Conservation (phyloP, 1,140 invertebrate species). For the Manduca sexta region DNA sequence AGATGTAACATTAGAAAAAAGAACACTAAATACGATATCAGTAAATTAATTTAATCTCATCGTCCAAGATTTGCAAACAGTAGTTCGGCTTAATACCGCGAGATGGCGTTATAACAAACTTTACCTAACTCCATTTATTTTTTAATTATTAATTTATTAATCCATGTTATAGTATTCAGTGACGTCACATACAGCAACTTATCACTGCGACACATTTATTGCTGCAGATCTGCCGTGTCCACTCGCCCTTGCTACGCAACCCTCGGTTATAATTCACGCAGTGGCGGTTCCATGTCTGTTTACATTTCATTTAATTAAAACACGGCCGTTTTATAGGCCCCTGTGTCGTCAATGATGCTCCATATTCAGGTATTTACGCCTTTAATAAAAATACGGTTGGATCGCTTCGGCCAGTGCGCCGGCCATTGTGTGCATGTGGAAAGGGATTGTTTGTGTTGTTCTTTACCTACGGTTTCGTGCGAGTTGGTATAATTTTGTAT, state of each 20-base stretch:
- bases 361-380: conserved; percentile 5
- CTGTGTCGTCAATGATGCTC: conserved; percentile 1
- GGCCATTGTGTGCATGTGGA: not conserved
- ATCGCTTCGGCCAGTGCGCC: not conserved
- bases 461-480: too few species aligned
- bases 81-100: too few species aligned
- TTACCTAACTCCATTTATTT: too few species aligned
- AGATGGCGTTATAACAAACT: too few species aligned
- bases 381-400: conserved; percentile 2
- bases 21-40: too few species aligned
- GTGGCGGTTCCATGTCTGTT: conserved; percentile 36
- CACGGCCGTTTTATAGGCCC: conserved; percentile 24
- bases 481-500: too few species aligned
- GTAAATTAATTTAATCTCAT: too few species aligned
- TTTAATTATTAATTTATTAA: too few species aligned
- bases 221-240: conserved; percentile 9
- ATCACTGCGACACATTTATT: not conserved
- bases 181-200: too few species aligned
- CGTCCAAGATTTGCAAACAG: too few species aligned
- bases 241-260: conserved; percentile 11
- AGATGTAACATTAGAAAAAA: too few species aligned
- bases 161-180: too few species aligned
- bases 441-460: not conserved
- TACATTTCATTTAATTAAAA: conserved; percentile 61
- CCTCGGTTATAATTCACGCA: conserved; percentile 33